Evolutionary conservation across 2,888 invertebrate genomes (phyloP).

Genomic region (Leucophora obtusa): DNA sequence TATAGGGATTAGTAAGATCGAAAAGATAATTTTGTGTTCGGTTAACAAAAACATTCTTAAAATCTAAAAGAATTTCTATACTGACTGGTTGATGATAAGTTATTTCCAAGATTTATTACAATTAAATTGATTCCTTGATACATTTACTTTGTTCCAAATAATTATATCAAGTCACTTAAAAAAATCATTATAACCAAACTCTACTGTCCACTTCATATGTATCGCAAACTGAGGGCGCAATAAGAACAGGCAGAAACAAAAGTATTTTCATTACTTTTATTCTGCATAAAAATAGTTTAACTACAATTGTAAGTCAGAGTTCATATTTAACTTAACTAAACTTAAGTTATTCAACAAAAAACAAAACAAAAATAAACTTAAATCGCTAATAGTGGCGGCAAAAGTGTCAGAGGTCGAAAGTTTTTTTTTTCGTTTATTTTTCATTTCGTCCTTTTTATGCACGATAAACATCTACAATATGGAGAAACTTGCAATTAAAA

Average conservation of each 20-base stretch:
- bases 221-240: not conserved
- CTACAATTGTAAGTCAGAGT: conserved; percentile 25
- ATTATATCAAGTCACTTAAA: no score
- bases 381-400: conserved; percentile 29
- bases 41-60: no score
- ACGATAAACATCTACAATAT: conserved; percentile 15
- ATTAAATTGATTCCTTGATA: no score
- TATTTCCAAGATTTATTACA: no score
- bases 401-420: conserved; percentile 49
- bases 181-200: no score
- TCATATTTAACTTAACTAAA: conserved; percentile 26
- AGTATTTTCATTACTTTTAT: not conserved
- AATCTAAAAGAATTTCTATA: no score
- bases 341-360: conserved; percentile 32
- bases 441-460: not conserved
- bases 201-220: no score
- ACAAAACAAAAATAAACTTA: conserved; percentile 3
- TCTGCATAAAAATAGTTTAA: not conserved
- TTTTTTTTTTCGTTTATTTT: conserved; percentile 8
- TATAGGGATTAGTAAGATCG: no score
- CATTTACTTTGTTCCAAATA: no score
- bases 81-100: no score
- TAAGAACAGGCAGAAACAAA: not conserved
- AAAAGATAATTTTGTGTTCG: no score
- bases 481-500: conserved; percentile 32